Evolutionary conservation across 2,888 invertebrate species (phyloP), one percentile per base, ranked within the genome.

Genomic region (Orchesellides sinensis): DNA sequence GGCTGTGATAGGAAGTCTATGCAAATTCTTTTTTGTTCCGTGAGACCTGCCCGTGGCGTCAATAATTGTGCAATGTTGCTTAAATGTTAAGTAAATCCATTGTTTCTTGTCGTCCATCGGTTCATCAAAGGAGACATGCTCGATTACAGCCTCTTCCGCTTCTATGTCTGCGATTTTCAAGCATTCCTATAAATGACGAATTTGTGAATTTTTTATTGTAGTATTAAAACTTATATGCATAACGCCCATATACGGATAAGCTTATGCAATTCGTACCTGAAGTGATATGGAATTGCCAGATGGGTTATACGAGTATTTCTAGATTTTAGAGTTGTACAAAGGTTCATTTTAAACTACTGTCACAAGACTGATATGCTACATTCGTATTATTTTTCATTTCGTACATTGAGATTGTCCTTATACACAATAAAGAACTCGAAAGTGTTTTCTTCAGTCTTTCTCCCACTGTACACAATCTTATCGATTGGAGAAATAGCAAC

Each of bases 291-390:
- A 72, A 72, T 88, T 88, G n/a, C 78, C 83, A 4, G 78, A 23
- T n/a, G 87, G 87, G 49, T 85, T 84, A 74, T 85, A 88, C 0
- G 85, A 79, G 29, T 88, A 88, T 85, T 86, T 85, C 87, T 88
- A 52, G 5, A 56, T 68, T 32, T 27, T 66, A 45, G 47, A 21
- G 12, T 14, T 19, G n/a, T 32, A 40, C 69, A 73, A 8, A 35
- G 54, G 69, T 74, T 70, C 40, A 68, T 32, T 84, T 70, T 79
- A 69, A 74, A 78, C 74, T 78, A 73, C n/a, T n/a, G n/a, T n/a
- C n/a, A n/a, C n/a, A n/a, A n/a, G n/a, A n/a, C n/a, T n/a, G n/a
- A n/a, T n/a, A n/a, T n/a, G n/a, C n/a, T n/a, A n/a, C n/a, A n/a
- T n/a, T n/a, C 17, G 21, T 63, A 56, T 56, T 10, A 23, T 27